Percentiles rank a stretch among this genome's conserved stretches.
phyloP scores from a whole-genome alignment of 2,888 invertebrate genomes.

The Drosophila vallismaia region DNA sequence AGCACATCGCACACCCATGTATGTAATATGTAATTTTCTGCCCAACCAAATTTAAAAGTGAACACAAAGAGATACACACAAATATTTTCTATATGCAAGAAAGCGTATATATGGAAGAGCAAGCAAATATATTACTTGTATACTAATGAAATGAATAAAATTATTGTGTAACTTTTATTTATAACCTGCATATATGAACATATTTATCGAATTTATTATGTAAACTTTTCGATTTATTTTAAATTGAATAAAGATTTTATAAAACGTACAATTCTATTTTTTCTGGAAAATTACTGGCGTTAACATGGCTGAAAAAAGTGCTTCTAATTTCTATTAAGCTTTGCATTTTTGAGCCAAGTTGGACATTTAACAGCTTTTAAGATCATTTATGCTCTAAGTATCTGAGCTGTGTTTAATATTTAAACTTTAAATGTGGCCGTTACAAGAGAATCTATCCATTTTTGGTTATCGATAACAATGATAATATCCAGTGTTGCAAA shows the following conservation, averaged over 20 bases:
- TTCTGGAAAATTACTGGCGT: no score
- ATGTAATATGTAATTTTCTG: slow-evolving; percentile 61
- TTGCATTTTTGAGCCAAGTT: neutral
- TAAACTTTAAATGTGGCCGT: neutral
- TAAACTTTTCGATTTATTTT: slow-evolving; percentile 74
- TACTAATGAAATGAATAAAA: slow-evolving; percentile 69
- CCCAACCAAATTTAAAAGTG: slow-evolving; percentile 63
- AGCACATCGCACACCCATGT: slow-evolving; percentile 32
- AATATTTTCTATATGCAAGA: slow-evolving; percentile 65
- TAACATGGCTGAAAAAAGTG: no score
- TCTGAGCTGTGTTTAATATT: neutral
- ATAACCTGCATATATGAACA: slow-evolving; percentile 69
- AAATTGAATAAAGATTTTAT: slow-evolving; percentile 76
- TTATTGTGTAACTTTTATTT: slow-evolving; percentile 72
- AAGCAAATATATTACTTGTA: slow-evolving; percentile 61
- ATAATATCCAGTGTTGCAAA: neutral
- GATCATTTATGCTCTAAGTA: no score
- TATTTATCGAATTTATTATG: slow-evolving; percentile 78
- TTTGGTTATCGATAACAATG: neutral
- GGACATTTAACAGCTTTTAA: neutral
- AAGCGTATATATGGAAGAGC: slow-evolving; percentile 26
- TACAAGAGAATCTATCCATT: neutral
- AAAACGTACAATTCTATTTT: slow-evolving; percentile 40
- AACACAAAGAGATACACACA: slow-evolving; percentile 78
- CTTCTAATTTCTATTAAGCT: neutral